Conservation (phyloP, 37 sponge, comb jelly and placozoan genomes). For the Ianthella basta region DNA sequence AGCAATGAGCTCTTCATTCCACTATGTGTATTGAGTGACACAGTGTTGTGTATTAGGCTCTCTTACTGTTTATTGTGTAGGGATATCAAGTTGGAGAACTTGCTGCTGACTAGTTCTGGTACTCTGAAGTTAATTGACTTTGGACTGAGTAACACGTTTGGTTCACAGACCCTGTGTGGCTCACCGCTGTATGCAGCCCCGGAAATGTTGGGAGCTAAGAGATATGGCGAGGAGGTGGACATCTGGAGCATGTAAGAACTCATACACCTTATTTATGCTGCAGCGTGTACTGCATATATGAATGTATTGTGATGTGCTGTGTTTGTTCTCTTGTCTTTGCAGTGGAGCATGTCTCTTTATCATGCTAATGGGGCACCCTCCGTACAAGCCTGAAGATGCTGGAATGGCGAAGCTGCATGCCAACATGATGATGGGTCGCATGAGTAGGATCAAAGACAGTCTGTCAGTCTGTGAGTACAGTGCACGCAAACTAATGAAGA, state of each 20-base stretch:
- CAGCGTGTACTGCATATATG: not conserved
- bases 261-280: not conserved
- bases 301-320: too few relatives aligned
- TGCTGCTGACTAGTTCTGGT: constrained; percentile 35
- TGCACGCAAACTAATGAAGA: not conserved
- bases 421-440: constrained; percentile 58
- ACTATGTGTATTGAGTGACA: constrained; percentile 33
- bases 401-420: constrained; percentile 57
- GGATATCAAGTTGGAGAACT: constrained; percentile 69
- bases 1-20: too few relatives aligned
- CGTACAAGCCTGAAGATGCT: constrained; percentile 33
- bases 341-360: constrained; percentile 67
- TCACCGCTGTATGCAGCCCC: constrained; percentile 73
- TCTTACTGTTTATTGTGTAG: not conserved
- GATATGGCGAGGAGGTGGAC: constrained; percentile 62
- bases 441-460: constrained; percentile 45
- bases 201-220: constrained; percentile 60
- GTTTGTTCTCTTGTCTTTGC: not conserved
- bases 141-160: constrained; percentile 79
- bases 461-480: constrained; percentile 32
- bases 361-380: constrained; percentile 61
- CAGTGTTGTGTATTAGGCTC: constrained; percentile 49
- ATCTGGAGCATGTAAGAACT: constrained; percentile 71
- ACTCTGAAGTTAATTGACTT: constrained; percentile 77
- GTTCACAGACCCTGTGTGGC: constrained; percentile 60